Base-by-base conservation (phyloP, 2,888 invertebrate species). In the Falcaria lacertinaria region DNA sequence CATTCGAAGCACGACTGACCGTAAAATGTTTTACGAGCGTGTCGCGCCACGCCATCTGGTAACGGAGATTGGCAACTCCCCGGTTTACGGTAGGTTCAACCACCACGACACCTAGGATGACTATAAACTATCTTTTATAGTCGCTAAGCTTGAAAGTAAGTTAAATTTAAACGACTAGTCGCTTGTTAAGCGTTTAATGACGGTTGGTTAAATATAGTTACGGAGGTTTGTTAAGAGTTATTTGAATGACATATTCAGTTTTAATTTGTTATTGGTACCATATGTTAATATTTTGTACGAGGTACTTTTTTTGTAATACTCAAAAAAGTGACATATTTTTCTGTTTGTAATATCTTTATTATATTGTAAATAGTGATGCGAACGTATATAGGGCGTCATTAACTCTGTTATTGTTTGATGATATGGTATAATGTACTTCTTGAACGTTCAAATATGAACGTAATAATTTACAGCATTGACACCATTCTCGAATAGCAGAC, bases 81-180 rank as follows among this genome's bases (percentile, higher is more conserved):
- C 56, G 57, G 28, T 11, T 11, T 11, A 28, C 11, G 28, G 28
- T 28, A 11, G 28, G 57, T 69, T 74, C 80, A 78, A 65, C 73
- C 63, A 53, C 52, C 45, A 59, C 55, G 66, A 60, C 63, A 67
- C 61, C 55, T 55, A 53, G 44, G 44, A 50, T 43, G 49, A 39
- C 58, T 54, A 63, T 70, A 73, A 75, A 77, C 69, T 73, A 70
- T 67, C 62, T 80, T 84, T 87, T 85, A 87, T 65, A 57, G 74
- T 56, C 40, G 45, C 64, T 71, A 55, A 77, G 76, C 71, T 71
- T 55, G 65, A 61, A 67, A 73, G 74, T 69, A 71, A 74, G 71
- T 81, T 76, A 80, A 82, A 77, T 69, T 82, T 80, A 77, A 81
- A 82, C 78, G 78, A 70, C 65, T 63, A 52, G 75, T 76, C 76